phyloP scores from a whole-genome alignment of 2,797 vertebrate genomes.

The Clamator glandarius region DNA sequence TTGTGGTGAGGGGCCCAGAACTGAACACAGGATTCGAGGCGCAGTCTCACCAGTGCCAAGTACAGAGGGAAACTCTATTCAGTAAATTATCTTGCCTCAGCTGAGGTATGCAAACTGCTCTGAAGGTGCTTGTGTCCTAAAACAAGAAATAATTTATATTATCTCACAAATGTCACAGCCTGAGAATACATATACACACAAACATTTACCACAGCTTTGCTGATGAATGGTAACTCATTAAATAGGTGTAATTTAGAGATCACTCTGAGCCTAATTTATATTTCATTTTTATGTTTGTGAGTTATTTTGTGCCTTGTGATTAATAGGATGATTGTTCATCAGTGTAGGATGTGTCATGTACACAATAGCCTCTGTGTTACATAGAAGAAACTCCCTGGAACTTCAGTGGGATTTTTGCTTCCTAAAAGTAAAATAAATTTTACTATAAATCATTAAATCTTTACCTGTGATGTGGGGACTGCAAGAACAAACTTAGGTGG shows the following conservation, averaged over 20 bases:
- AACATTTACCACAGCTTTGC: neutral
- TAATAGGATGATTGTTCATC: neutral
- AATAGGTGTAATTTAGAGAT: neutral
- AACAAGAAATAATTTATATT: neutral
- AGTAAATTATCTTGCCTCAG: neutral
- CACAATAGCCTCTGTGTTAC: neutral
- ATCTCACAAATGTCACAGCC: neutral
- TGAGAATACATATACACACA: neutral
- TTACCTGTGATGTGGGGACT: neutral
- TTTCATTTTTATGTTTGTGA: neutral
- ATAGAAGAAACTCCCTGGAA: neutral
- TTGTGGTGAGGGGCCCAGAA: too few species aligned
- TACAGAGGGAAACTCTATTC: too few species aligned
- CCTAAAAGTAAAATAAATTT: neutral
- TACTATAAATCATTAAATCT: neutral
- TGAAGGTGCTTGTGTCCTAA: neutral
- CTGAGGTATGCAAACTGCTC: neutral
- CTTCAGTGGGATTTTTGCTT: neutral
- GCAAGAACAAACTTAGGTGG: neutral
- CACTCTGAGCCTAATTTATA: neutral
- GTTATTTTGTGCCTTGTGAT: neutral
- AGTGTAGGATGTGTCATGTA: neutral
- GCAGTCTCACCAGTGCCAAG: too few species aligned
- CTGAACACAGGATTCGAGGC: too few species aligned
- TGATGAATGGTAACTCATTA: neutral